These are phyloP conservation scores for Epiblema foenella DNA, from an alignment of 2,888 invertebrate species.

Conservation along the genomic window DNA sequence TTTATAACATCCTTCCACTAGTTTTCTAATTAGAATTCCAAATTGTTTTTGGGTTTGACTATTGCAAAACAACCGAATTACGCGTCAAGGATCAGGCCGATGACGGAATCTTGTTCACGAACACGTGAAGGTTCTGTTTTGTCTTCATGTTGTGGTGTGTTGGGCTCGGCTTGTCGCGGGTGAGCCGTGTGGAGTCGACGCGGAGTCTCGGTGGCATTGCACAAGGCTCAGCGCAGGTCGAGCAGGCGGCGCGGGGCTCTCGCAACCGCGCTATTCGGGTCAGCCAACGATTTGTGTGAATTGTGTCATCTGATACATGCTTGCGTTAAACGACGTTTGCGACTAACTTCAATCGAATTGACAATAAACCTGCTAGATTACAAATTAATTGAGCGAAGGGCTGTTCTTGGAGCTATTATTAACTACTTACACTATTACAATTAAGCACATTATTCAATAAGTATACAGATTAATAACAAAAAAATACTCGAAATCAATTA, in stretches of 20 bases:
- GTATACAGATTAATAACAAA: too few relatives aligned
- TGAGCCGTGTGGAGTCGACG: conserved; percentile 44
- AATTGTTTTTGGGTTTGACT: conserved; percentile 1
- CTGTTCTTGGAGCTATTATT: not conserved
- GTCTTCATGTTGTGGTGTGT: not conserved
- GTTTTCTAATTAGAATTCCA: not conserved
- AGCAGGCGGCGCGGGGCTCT: conserved; percentile 73
- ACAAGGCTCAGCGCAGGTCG: conserved; percentile 79
- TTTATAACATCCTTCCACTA: not conserved
- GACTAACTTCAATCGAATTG: conserved; percentile 45
- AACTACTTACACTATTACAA: not conserved
- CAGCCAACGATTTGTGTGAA: conserved; percentile 82
- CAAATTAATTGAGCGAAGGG: not conserved
- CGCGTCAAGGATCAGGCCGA: conserved; percentile 4
- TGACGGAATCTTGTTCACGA: conserved; percentile 8
- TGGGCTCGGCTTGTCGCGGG: not conserved
- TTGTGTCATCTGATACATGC: conserved; percentile 77
- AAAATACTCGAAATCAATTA: too few relatives aligned
- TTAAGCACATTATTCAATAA: not conserved
- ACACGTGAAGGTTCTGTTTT: conserved; percentile 4
- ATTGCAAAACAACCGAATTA: not conserved
- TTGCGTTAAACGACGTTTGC: conserved; percentile 61
- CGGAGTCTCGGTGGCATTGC: conserved; percentile 70
- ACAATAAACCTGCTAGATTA: conserved; percentile 4
- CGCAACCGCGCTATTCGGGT: conserved; percentile 82